Base-by-base conservation (phyloP, 2,888 invertebrate genomes). In the Caenorhabditis sulstoni region DNA sequence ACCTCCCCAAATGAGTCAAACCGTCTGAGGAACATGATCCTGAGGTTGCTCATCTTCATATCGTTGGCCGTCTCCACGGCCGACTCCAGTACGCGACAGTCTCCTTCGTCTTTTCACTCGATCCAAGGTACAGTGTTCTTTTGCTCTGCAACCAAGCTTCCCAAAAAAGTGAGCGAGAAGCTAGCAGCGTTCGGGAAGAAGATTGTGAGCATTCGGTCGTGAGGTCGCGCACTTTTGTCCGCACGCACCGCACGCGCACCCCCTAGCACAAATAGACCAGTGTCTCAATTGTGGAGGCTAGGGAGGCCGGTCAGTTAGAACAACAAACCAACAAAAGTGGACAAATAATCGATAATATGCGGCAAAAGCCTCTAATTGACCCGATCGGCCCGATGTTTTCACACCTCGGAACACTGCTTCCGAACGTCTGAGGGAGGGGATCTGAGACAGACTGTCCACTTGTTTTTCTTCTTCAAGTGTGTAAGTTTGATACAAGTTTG, bases 21-120 rank as follows among this genome's bases (percentile, higher is more conserved):
- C 37, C 61, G n/a, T 35, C 39, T 39, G 20, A 64, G 35, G 44
- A 59, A 9, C 16, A 74, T 65, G 64, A 65, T 65, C 23, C 59
- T 74, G 65, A 58, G 64, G 73, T 65, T 65, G 49, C 73, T 74
- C 64, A 74, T 65, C 22, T 74, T 74, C 65, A 59, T 58, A 52
- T 50, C 65, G 12, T 59, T 65, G 65, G 64, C 73, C 52, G 65
- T 65, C 14, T 14, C 39, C 3, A 41, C 47, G 18, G 75, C 50
- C 61, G 50, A 76, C 45, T 68, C 76, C 14, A 67, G 67, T 45
- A 76, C 76, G 3, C 67, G 76, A 22, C 68, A 67, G 18, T 49
- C 74, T 11, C 49, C 75, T 9, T 75, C 74, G 11, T 55, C 75
- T 11, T 75, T 76, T 58, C 76, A 76, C 44, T 76, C 76, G 8